These are phyloP conservation scores for Conus ventricosus DNA, from an alignment of 1,140 invertebrate species.

Conservation along the genomic window DNA sequence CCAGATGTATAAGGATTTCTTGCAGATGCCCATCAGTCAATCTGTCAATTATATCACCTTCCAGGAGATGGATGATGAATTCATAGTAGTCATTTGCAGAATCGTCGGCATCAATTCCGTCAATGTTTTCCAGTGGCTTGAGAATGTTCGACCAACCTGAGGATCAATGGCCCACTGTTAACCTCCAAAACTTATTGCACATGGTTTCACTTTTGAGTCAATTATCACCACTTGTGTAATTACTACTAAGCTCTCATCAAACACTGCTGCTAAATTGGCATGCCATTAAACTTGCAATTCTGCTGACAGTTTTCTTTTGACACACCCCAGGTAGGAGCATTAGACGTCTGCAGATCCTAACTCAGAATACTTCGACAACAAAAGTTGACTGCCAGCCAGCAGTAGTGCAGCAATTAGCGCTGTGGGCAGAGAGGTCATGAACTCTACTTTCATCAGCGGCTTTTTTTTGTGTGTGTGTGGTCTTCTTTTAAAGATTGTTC, in stretches of 20 bases:
- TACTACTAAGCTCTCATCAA: neutral
- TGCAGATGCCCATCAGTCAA: neutral
- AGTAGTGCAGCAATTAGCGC: no score
- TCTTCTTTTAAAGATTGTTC: no score
- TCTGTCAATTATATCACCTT: neutral
- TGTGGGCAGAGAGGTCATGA: no score
- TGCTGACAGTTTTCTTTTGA: neutral
- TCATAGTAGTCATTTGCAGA: neutral
- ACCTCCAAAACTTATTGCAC: no score
- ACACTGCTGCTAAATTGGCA: neutral
- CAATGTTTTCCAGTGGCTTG: neutral
- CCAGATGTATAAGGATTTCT: neutral
- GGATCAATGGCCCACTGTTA: neutral
- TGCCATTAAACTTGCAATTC: neutral
- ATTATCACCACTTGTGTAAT: no score
- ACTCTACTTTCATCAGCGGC: no score
- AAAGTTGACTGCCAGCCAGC: no score
- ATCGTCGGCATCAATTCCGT: neutral
- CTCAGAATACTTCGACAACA: no score
- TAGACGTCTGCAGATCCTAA: no score
- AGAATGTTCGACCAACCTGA: neutral
- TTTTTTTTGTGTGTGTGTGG: no score
- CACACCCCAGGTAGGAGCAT: no score
- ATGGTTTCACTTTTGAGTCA: no score
- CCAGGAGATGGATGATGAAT: slow-evolving; percentile 14